These are phyloP conservation scores for Tenodera sinensis DNA, from an alignment of 2,888 invertebrate species.

Conservation along the genomic window DNA sequence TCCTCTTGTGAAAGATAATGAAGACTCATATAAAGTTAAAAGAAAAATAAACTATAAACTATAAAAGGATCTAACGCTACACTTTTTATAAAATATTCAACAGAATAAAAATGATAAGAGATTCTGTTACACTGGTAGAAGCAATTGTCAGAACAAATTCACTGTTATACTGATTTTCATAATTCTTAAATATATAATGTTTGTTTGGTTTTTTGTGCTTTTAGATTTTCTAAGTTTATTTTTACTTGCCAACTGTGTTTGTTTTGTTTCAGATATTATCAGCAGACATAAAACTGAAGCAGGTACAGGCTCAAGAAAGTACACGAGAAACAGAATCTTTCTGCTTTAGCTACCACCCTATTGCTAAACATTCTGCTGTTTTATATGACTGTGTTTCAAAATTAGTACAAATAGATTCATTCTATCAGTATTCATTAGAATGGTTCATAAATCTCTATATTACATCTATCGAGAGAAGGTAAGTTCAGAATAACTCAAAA, in stretches of 20 bases:
- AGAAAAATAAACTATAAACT: too few species aligned
- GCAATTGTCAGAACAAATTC: too few species aligned
- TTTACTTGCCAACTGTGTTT: background rate
- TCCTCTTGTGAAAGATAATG: too few species aligned
- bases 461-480: slow-evolving; percentile 47
- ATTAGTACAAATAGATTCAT: slow-evolving; percentile 78
- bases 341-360: slow-evolving; percentile 68
- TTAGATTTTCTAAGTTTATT: too few species aligned
- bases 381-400: slow-evolving; percentile 81
- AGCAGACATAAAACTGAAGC: slow-evolving; percentile 77
- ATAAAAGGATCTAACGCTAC: too few species aligned
- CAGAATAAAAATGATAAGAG: too few species aligned
- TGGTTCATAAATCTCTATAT: slow-evolving; percentile 85
- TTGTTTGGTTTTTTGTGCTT: too few species aligned
- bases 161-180: too few species aligned
- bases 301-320: slow-evolving; percentile 71
- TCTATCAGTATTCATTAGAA: slow-evolving; percentile 82
- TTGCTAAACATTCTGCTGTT: slow-evolving; percentile 75
- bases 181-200: too few species aligned
- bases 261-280: slow-evolving; percentile 52
- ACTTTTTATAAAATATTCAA: too few species aligned
- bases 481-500: background rate
- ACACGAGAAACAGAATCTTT: slow-evolving; percentile 74
- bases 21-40: too few species aligned
- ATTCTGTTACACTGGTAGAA: too few species aligned